Percentiles rank a stretch among this genome's conserved stretches.
Conservation (phyloP, 2,888 invertebrate species). For the Diaphora mendica region DNA sequence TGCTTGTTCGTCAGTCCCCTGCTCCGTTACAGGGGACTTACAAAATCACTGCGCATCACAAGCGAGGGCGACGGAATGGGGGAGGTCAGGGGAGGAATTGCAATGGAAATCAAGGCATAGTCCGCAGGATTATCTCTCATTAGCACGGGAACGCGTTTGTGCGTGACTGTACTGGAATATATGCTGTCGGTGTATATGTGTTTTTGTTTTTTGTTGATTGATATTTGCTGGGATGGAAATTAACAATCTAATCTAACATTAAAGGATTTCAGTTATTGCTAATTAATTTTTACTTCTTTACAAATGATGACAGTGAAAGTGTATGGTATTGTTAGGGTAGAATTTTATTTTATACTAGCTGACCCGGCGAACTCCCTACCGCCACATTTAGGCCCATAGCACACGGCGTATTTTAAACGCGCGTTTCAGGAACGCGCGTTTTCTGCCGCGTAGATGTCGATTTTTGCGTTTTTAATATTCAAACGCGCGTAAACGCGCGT, state of each 20-base stretch:
- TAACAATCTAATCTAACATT: not conserved
- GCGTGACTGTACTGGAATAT: slow-evolving; percentile 54
- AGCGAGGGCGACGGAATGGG: slow-evolving; percentile 23
- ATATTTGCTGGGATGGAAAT: not conserved
- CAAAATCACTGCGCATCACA: slow-evolving; percentile 36
- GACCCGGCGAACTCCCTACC: too few species aligned
- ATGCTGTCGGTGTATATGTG: not conserved
- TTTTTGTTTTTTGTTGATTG: slow-evolving; percentile 4
- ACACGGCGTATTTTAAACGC: too few species aligned
- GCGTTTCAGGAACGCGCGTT: too few species aligned
- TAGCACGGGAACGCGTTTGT: slow-evolving; percentile 70
- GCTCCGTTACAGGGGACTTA: slow-evolving; percentile 13
- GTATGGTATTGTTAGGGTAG: not conserved
- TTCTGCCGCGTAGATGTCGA: too few species aligned
- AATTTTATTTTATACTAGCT: not conserved
- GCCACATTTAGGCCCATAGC: too few species aligned
- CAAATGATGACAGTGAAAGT: not conserved
- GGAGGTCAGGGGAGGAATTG: slow-evolving; percentile 27
- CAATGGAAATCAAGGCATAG: slow-evolving; percentile 47
- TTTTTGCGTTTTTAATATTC: too few species aligned
- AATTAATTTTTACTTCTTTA: not conserved
- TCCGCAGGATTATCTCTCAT: slow-evolving; percentile 78
- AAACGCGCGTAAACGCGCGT: too few species aligned
- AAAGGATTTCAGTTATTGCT: not conserved
- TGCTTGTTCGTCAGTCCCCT: slow-evolving; percentile 27